Base-by-base conservation (phyloP, 2,888 invertebrate species). In the Liodrosophila aerea region DNA sequence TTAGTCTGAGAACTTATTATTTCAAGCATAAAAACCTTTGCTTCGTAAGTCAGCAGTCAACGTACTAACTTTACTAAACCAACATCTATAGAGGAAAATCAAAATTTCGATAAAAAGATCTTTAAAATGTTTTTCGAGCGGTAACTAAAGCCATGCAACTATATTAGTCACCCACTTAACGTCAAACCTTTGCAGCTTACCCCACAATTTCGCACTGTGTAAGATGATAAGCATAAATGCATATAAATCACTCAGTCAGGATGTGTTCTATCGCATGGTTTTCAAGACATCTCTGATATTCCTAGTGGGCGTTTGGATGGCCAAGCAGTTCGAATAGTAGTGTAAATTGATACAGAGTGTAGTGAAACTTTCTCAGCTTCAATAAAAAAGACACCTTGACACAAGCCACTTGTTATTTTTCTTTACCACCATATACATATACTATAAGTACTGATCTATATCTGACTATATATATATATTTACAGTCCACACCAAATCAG, bases 401-500 rank as follows among this genome's bases (percentile, higher is more conserved):
- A 22, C 5, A 30, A 9, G 3, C 7, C n/a, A 12, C 8, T 11
- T 43, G 12, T 33, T 4, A 34, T 47, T 29, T 22, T 34, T 39
- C 22, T 22, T 4, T 5, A 22, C 22, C 22, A n/a, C 5, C 22
- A 22, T 45, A 39, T 27, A 54, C 11, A 18, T 18, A 33, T 18
- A 50, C 33, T 27, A 60, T 34, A 27, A 50, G 57, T 57, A 57
- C 67, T 43, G 46, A 71, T 66, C 51, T 58, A 53, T 56, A 71
- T 66, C 51, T 58, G 52, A 52, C 31, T 66, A 39, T 67, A 13
- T 56, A 39, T 50, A 65, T 73, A 45, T 71, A 53, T 67, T 86
- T 86, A 56, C 87, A 89, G 89, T 78, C 86, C 73, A 84, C 84
- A 86, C 87, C 84, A 80, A 88, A 87, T 84, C 88, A 86, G 73